phyloP scores from a whole-genome alignment of 2,797 vertebrate genomes.

The Mormyrops attenuatus region DNA sequence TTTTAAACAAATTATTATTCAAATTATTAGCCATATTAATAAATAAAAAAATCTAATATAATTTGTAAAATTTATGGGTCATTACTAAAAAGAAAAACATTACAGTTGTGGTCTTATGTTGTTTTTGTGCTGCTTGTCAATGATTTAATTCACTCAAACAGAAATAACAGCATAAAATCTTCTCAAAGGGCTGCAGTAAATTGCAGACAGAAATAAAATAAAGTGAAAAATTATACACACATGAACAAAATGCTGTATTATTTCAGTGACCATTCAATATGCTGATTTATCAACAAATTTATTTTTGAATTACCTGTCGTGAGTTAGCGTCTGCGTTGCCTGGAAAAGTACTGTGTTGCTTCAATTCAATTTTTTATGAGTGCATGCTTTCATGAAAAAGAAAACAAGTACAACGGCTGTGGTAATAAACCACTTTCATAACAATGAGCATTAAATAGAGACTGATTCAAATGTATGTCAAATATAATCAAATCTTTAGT shows the following conservation, averaged over 20 bases:
- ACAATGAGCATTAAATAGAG: slow-evolving; percentile 45
- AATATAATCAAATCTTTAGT: slow-evolving; percentile 59
- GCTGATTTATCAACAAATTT: neutral
- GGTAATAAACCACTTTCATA: slow-evolving; percentile 43
- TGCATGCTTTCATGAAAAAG: neutral
- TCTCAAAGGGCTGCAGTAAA: neutral
- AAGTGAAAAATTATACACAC: neutral
- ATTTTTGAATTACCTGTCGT: neutral
- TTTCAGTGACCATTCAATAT: neutral
- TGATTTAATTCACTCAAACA: neutral
- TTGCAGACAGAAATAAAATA: neutral
- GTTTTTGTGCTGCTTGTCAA: neutral
- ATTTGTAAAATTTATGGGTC: neutral
- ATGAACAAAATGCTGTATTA: neutral
- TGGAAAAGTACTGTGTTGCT: neutral
- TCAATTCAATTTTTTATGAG: neutral
- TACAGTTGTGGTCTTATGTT: neutral
- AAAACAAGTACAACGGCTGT: neutral
- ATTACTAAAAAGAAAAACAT: neutral
- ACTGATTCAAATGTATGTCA: slow-evolving; percentile 52
- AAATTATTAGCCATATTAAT: neutral
- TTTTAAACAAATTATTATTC: neutral
- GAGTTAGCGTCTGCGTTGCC: neutral
- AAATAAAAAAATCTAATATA: neutral
- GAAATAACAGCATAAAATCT: neutral